Conservation (phyloP, 2,113 vertebrate species). For the Platanista minor region DNA sequence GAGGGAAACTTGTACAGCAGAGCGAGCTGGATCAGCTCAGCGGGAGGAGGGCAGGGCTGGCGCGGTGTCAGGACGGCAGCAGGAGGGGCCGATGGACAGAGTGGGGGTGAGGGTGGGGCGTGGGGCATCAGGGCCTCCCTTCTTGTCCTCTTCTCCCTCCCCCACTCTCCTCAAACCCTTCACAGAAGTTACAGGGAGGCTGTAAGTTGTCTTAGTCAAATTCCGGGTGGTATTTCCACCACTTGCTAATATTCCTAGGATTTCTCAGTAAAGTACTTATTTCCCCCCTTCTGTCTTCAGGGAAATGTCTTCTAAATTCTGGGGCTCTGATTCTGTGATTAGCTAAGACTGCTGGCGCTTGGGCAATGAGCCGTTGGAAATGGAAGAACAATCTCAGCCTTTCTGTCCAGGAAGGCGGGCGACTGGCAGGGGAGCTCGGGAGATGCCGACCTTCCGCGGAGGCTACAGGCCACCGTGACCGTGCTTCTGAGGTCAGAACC, state of each 20-base stretch:
- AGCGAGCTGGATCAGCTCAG: rapidly evolving
- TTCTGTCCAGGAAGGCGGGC: rapidly evolving
- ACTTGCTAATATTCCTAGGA: not conserved
- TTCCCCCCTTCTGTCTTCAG: too few relatives aligned
- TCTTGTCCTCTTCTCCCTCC: not conserved
- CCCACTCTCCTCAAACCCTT: rapidly evolving
- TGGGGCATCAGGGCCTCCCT: rapidly evolving
- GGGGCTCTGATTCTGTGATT: not conserved
- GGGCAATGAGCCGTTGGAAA: rapidly evolving
- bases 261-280: not conserved
- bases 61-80: rapidly evolving
- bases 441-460: rapidly evolving
- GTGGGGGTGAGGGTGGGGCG: rapidly evolving
- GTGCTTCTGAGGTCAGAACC: not conserved
- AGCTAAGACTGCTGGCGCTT: rapidly evolving
- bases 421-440: rapidly evolving
- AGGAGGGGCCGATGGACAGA: not conserved
- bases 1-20: too few relatives aligned
- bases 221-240: not conserved
- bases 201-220: rapidly evolving
- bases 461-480: rapidly evolving
- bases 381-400: rapidly evolving
- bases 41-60: not conserved
- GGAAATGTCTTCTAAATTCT: not conserved
- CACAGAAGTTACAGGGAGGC: rapidly evolving